These are phyloP conservation scores for Gorsachius magnificus DNA, from an alignment of 2,797 vertebrate species.

Conservation along the genomic window DNA sequence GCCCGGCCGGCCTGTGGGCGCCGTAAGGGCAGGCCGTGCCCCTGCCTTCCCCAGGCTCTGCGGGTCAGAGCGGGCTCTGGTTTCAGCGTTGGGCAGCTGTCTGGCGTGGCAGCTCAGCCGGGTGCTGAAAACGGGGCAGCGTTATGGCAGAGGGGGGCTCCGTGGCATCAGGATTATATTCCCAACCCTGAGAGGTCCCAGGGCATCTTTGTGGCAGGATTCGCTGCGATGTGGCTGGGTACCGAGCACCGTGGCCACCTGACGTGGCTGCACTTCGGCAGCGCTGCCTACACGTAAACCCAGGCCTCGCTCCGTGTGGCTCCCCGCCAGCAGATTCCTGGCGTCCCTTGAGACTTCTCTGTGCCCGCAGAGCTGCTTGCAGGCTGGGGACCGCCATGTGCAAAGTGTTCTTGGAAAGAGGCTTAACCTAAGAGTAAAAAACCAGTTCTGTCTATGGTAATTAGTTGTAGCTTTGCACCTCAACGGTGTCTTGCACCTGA, in stretches of 20 bases:
- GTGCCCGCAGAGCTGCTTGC: neutral
- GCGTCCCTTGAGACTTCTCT: rapidly evolving
- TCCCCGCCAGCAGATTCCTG: neutral
- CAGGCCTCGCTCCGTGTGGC: neutral
- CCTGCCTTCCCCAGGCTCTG: neutral
- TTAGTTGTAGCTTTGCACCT: neutral
- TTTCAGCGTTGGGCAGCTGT: neutral
- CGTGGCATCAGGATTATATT: neutral
- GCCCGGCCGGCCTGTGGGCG: neutral
- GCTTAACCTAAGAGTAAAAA: neutral
- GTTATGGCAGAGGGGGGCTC: too few relatives aligned
- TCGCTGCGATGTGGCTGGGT: rapidly evolving
- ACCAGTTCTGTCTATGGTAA: neutral
- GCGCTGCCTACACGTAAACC: rapidly evolving
- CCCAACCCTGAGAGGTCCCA: neutral
- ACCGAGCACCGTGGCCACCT: rapidly evolving
- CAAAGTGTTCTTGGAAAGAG: neutral
- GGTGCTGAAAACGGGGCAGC: neutral
- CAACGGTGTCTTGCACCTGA: neutral
- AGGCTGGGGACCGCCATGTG: neutral
- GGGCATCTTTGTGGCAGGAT: neutral
- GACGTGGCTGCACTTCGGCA: rapidly evolving
- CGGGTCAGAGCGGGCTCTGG: neutral
- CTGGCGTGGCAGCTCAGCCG: rapidly evolving
- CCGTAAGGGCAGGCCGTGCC: neutral